These are phyloP conservation scores for Sterna hirundo DNA, from an alignment of 2,113 vertebrate species.

Conservation along the genomic window DNA sequence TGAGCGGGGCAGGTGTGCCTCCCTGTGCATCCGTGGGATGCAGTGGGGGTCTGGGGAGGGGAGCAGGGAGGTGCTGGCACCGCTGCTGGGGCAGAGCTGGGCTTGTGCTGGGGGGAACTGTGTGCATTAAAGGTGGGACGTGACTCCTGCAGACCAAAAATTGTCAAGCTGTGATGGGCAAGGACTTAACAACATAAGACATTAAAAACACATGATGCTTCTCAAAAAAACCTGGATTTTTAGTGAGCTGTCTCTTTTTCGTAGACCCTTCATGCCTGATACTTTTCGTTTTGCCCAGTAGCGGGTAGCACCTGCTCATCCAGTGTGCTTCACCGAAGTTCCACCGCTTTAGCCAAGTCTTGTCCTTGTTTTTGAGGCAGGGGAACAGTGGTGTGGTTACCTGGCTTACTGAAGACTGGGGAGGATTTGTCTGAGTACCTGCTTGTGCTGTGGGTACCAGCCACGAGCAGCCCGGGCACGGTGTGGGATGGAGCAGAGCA, in stretches of 20 bases:
- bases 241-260: neutral
- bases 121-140: neutral
- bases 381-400: no score
- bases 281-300: neutral
- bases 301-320: neutral
- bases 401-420: neutral
- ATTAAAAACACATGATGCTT: fast-evolving
- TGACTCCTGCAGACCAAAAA: neutral
- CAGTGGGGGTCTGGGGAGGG: neutral
- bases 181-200: neutral
- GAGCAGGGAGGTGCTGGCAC: neutral
- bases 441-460: neutral
- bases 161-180: neutral
- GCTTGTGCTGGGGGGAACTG: neutral
- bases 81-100: neutral
- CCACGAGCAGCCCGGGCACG: fast-evolving
- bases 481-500: neutral
- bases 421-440: neutral
- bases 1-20: neutral
- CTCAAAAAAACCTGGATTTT: neutral
- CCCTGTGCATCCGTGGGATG: fast-evolving
- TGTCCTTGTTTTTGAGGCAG: neutral
- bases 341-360: neutral
- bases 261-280: neutral
- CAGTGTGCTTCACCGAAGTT: neutral